These are phyloP conservation scores for Cataglyphis rosenhaueri DNA, from an alignment of 2,888 invertebrate genomes.

Conservation along the genomic window DNA sequence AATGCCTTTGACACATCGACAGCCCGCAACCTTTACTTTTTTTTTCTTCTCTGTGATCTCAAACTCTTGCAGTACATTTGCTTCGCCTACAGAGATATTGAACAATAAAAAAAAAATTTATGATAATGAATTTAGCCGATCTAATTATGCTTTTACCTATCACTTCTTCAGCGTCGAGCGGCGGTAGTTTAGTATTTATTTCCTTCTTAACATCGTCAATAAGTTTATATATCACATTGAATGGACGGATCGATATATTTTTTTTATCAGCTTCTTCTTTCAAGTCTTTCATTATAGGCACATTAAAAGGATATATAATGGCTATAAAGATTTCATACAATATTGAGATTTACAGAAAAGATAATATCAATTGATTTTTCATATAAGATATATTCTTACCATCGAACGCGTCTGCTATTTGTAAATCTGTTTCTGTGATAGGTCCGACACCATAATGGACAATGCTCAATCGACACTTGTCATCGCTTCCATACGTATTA, in stretches of 20 bases:
- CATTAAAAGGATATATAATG: conserved; percentile 96
- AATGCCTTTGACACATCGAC: conserved; percentile 92
- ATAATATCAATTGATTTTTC: neutral
- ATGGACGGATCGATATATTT: conserved; percentile 88
- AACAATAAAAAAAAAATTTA: conserved; percentile 3
- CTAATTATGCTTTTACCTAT: conserved; percentile 87
- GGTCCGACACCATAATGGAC: conserved; percentile 97
- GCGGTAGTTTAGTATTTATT: conserved; percentile 91
- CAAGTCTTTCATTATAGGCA: conserved; percentile 87
- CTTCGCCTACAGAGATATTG: conserved; percentile 88
- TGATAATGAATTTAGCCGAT: neutral
- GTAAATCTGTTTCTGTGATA: conserved; percentile 93
- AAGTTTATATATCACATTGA: conserved; percentile 97
- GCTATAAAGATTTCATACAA: conserved; percentile 85
- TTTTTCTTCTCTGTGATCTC: conserved; percentile 92
- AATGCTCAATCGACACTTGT: conserved; percentile 92
- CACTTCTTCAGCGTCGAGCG: conserved; percentile 91
- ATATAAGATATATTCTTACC: conserved; percentile 82
- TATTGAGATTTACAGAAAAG: neutral
- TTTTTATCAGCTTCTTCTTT: conserved; percentile 86
- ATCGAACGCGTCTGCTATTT: conserved; percentile 91
- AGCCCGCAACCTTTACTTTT: conserved; percentile 95
- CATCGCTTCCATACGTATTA: conserved; percentile 91
- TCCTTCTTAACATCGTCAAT: conserved; percentile 95
- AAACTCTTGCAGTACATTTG: conserved; percentile 94